Evolutionary conservation across 2,888 invertebrate genomes (phyloP).

Genomic region (Epistrophe grossulariae): DNA sequence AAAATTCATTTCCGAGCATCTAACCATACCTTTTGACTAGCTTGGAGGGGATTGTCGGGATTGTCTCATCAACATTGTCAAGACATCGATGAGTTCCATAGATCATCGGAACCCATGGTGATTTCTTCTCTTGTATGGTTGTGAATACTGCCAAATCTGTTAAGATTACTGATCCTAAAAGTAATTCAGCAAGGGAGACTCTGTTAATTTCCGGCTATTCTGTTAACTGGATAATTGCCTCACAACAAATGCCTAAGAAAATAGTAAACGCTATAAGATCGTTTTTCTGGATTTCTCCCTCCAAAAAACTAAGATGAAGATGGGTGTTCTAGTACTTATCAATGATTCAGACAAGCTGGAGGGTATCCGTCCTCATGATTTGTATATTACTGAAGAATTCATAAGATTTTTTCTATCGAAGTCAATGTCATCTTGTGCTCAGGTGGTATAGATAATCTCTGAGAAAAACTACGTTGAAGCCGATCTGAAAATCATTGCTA

Average conservation of each 20-base stretch:
- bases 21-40: conserved; percentile 95
- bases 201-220: conserved; percentile 96
- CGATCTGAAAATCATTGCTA: conserved; percentile 98
- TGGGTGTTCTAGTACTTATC: conserved; percentile 97
- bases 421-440: conserved; percentile 97
- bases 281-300: conserved; percentile 99
- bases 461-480: conserved; percentile 99
- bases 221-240: conserved; percentile 98
- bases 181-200: conserved; percentile 96
- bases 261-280: conserved; percentile 96
- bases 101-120: conserved; percentile 98
- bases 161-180: conserved; percentile 93
- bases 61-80: conserved; percentile 96
- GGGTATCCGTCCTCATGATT: conserved; percentile 96
- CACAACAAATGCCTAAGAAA: conserved; percentile 96
- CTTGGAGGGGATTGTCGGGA: conserved; percentile 95
- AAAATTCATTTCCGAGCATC: conserved; percentile 97
- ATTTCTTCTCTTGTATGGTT: conserved; percentile 97
- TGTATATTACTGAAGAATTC: conserved; percentile 98
- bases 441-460: conserved; percentile 99
- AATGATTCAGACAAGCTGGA: conserved; percentile 98
- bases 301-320: conserved; percentile 99
- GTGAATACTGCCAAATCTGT: conserved; percentile 97
- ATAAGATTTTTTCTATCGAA: conserved; percentile 96
- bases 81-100: conserved; percentile 99